Conservation (phyloP, 64 coral and sea anemone genomes). For the Cladopsammia gracilis region DNA sequence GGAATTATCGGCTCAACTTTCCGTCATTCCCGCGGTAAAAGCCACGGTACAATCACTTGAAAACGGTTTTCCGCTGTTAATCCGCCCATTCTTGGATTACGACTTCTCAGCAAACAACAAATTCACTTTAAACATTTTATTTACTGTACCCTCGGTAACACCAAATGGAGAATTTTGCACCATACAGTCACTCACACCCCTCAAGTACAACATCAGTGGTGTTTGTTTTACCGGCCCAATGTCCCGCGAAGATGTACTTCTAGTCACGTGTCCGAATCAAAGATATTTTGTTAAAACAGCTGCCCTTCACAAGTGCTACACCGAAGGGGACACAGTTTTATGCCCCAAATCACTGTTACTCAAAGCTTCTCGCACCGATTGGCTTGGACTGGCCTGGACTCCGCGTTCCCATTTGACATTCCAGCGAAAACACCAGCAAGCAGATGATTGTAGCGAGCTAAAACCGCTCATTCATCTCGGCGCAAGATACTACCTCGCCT, state of each 20-base stretch:
- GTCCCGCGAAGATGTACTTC: constrained; percentile 22
- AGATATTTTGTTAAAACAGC: constrained; percentile 45
- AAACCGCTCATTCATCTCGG: constrained; percentile 36
- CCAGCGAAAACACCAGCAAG: neutral
- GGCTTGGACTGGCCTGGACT: constrained; percentile 65
- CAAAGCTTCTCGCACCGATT: neutral
- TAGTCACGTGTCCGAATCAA: constrained; percentile 44
- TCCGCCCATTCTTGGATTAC: constrained; percentile 12
- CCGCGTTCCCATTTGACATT: constrained; percentile 14
- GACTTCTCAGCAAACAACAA: neutral
- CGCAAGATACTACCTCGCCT: constrained; percentile 39
- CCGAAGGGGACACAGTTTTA: constrained; percentile 3
- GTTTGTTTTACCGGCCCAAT: constrained; percentile 63
- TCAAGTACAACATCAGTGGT: constrained; percentile 25
- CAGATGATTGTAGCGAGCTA: neutral
- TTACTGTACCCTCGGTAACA: constrained; percentile 20
- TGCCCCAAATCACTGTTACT: constrained; percentile 40
- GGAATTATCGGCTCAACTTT: neutral
- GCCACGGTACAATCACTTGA: neutral
- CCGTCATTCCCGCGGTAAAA: neutral
- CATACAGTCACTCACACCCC: constrained; percentile 18
- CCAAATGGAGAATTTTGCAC: constrained; percentile 7
- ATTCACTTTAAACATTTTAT: neutral
- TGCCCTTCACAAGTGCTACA: constrained; percentile 53
- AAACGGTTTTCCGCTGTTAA: constrained; percentile 4